Evolutionary conservation across 2,888 invertebrate genomes (phyloP), one percentile per base, ranked within the genome.

Genomic region (Morinoia aosen): DNA sequence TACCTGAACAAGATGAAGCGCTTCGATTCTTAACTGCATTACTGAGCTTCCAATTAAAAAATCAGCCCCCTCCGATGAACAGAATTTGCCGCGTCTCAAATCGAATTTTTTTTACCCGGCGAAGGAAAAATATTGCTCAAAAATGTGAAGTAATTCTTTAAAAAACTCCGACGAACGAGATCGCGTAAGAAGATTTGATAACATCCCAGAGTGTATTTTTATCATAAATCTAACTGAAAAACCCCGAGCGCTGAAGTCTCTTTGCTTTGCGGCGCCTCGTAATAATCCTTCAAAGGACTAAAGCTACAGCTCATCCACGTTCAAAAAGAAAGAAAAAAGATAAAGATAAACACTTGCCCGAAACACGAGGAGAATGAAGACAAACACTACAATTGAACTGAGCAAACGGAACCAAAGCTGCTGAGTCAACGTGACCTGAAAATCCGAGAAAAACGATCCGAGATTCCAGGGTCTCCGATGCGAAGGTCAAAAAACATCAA

Each of bases 341-440:
- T 64, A 76, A 76, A 76, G 76, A 33, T 76, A 76, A 76, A 76
- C 76, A 76, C 76, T 76, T 33, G 76, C 76, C 76, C 33, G 76
- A 19, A 76, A 76, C 76, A 76, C 76, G 76, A 76, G 76, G 76
- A 76, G 76, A 76, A 76, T 76, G 76, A 76, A 76, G 76, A 76
- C 76, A 76, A 76, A 76, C 76, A 76, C 76, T 76, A 76, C 76
- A 76, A 76, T 33, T 76, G 76, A 76, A 76, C 76, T 76, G 76
- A 76, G 76, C 76, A 76, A 76, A 76, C 76, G 19, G 76, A 76
- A 76, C 76, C 76, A 76, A 76, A 76, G 76, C 76, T 76, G 76
- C 76, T 1, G 33, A 76, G 76, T 76, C 76, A 76, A 76, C 76
- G 76, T 33, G 76, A 19, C 76, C 25, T 33, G 76, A 76, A 76